Evolutionary conservation across 2,888 invertebrate genomes (phyloP).

Genomic region (Sminthurides aquaticus): DNA sequence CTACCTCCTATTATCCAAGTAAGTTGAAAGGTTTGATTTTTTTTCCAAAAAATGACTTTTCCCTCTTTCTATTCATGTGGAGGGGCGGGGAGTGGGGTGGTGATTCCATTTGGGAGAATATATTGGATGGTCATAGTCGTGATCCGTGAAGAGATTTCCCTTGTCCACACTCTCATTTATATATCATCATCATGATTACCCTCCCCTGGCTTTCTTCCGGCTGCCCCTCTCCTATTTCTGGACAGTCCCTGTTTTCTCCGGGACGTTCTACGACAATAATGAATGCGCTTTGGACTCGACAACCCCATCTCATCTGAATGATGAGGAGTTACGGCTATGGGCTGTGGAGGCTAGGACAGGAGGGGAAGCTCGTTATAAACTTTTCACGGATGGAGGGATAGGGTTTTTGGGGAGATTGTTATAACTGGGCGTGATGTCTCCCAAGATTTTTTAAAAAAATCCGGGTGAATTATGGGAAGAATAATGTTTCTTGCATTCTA

Average conservation of each 20-base stretch:
- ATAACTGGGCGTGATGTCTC: background rate
- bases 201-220: background rate
- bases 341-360: too few species aligned
- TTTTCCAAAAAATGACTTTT: slow-evolving; percentile 26
- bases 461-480: background rate
- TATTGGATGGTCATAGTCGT: too few species aligned
- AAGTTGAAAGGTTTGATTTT: slow-evolving; percentile 21
- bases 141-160: too few species aligned
- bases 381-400: too few species aligned
- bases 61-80: slow-evolving; percentile 10
- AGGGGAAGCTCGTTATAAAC: too few species aligned
- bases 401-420: too few species aligned
- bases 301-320: too few species aligned
- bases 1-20: slow-evolving; percentile 16
- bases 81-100: background rate
- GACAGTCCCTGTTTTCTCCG: too few species aligned
- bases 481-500: background rate
- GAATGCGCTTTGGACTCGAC: too few species aligned
- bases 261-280: too few species aligned
- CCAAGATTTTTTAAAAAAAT: background rate
- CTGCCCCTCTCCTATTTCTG: background rate
- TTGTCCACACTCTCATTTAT: background rate
- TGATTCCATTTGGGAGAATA: background rate
- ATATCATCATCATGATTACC: background rate
- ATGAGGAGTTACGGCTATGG: too few species aligned